These are phyloP conservation scores for Diplodus sargus DNA, from an alignment of 2,797 vertebrate genomes.

Conservation along the genomic window DNA sequence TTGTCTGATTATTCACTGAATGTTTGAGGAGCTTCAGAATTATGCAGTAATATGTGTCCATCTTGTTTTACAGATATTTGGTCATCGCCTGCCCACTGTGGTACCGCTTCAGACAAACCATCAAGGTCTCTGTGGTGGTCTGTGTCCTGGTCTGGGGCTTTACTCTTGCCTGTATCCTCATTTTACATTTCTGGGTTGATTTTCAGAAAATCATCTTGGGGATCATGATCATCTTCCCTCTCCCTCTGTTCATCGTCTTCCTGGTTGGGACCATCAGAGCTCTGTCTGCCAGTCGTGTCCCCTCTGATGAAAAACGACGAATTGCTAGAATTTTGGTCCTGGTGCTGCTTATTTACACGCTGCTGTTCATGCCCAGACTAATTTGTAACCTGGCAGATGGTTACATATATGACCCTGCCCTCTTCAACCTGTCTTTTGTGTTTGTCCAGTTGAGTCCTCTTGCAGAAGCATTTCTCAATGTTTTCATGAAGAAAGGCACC, in stretches of 20 bases:
- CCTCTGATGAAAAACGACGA: not conserved
- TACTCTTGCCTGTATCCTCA: not conserved
- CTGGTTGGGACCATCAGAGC: conserved; percentile 18
- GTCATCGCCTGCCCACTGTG: conserved; percentile 26
- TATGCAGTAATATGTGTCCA: too few species aligned
- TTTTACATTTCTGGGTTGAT: too few species aligned
- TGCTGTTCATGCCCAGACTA: conserved; percentile 26
- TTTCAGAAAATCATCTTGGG: too few species aligned
- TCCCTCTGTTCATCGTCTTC: conserved; percentile 23
- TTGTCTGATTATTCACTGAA: not conserved
- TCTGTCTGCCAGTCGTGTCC: conserved; percentile 2
- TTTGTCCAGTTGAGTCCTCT: too few species aligned
- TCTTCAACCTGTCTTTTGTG: too few species aligned
- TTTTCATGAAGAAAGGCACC: too few species aligned
- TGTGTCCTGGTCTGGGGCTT: not conserved
- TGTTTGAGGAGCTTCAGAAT: too few species aligned
- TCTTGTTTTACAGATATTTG: conserved; percentile 43
- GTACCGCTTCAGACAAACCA: not conserved
- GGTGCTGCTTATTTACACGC: conserved; percentile 11
- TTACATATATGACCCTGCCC: too few species aligned
- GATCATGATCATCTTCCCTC: too few species aligned
- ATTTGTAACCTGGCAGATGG: too few species aligned
- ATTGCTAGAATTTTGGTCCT: not conserved
- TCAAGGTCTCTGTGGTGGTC: not conserved
- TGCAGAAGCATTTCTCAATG: too few species aligned